A percentile compares a stretch with the other conserved stretches of the same genome.
Conservation (phyloP, 2,888 invertebrate genomes). For the Subacronicta megacephala region DNA sequence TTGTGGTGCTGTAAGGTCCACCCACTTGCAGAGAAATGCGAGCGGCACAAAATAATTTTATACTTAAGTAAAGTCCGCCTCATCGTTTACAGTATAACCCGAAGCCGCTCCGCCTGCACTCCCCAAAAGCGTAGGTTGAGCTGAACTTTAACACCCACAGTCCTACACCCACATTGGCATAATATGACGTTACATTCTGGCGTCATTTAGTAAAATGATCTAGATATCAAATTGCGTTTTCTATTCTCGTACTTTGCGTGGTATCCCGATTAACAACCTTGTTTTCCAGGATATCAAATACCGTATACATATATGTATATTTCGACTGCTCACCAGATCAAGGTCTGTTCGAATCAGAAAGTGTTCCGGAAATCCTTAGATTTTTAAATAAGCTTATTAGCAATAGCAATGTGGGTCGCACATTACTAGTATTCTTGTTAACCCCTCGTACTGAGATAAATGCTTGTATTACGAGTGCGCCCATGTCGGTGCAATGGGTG, state of each 20-base stretch:
- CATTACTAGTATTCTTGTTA: too few relatives aligned
- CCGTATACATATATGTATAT: too few relatives aligned
- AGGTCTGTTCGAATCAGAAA: too few relatives aligned
- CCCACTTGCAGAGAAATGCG: constrained; percentile 14
- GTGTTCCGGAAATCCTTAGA: too few relatives aligned
- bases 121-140: constrained; percentile 34
- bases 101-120: constrained; percentile 25
- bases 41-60: constrained; percentile 7
- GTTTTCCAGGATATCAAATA: too few relatives aligned
- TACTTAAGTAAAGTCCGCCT: constrained; percentile 16
- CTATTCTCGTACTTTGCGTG: not conserved
- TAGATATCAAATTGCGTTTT: not conserved
- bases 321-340: too few relatives aligned
- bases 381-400: too few relatives aligned
- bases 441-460: too few relatives aligned
- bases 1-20: constrained; percentile 10
- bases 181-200: constrained; percentile 20
- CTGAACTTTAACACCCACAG: constrained; percentile 50
- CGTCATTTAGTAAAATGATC: constrained; percentile 1
- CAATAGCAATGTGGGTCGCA: too few relatives aligned
- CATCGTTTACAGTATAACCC: constrained; percentile 29
- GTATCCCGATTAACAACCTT: too few relatives aligned
- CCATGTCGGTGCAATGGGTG: too few relatives aligned
- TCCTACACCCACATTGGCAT: constrained; percentile 30
- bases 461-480: too few relatives aligned